Conservation (phyloP, 2,797 vertebrate species). For the Astyanax mexicanus region DNA sequence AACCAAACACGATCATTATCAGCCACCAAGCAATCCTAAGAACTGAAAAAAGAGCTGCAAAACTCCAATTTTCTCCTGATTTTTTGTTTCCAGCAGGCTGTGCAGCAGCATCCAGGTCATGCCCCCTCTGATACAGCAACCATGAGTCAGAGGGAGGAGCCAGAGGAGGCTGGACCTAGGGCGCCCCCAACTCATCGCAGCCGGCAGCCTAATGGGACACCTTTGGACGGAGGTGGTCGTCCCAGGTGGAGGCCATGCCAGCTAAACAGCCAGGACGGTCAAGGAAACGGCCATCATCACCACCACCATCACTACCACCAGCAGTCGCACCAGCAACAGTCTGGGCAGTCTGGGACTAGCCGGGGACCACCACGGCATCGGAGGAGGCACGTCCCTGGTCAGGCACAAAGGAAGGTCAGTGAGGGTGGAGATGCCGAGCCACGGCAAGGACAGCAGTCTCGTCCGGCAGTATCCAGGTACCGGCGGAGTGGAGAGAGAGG, state of each 20-base stretch:
- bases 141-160: conserved; percentile 57
- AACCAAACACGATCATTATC: no score
- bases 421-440: conserved; percentile 34
- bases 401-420: conserved; percentile 22
- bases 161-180: conserved; percentile 33
- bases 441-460: conserved; percentile 31
- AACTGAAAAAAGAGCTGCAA: no score
- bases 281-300: conserved; percentile 66
- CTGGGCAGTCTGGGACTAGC: conserved; percentile 40
- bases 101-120: conserved; percentile 32
- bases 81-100: conserved; percentile 16
- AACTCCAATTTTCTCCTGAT: no score
- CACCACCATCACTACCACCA: conserved; percentile 57
- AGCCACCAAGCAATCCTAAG: no score
- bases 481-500: conserved; percentile 19
- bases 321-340: conserved; percentile 43
- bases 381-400: conserved; percentile 37
- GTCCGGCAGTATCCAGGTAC: conserved; percentile 24
- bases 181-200: conserved; percentile 30
- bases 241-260: conserved; percentile 80
- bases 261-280: conserved; percentile 74
- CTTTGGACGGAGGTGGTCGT: conserved; percentile 49
- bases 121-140: conserved; percentile 28
- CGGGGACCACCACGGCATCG: conserved; percentile 33
- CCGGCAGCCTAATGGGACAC: conserved; percentile 57